A percentile compares a stretch with the other conserved stretches of the same genome.
Evolutionary conservation across 1,140 invertebrate species (phyloP).

Genomic region (Nasonia giraulti): DNA sequence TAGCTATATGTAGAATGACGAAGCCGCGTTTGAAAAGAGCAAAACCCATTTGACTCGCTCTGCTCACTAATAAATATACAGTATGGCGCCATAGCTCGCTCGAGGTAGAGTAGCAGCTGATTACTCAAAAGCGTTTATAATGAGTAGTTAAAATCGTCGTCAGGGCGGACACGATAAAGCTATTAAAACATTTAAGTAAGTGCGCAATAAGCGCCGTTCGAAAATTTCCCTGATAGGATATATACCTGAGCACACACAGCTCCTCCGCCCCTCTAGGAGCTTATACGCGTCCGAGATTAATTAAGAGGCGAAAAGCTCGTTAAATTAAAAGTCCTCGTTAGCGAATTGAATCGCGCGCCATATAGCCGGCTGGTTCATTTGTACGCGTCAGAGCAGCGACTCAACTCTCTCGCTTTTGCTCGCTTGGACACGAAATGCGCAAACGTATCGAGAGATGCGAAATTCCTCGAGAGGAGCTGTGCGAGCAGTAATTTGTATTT

Average conservation of each 20-base stretch:
- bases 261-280: too few species aligned
- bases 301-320: slow-evolving; percentile 23
- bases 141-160: background rate
- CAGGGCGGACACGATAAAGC: slow-evolving; percentile 14
- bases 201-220: background rate
- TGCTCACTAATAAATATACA: background rate
- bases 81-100: background rate
- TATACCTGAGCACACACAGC: background rate
- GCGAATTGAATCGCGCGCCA: slow-evolving; percentile 11
- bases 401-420: background rate
- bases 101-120: background rate
- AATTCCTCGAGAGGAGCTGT: background rate
- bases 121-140: slow-evolving; percentile 14
- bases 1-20: background rate
- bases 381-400: background rate
- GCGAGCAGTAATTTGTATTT: background rate
- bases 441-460: background rate
- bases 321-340: slow-evolving; percentile 27
- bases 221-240: background rate
- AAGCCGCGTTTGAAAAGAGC: background rate
- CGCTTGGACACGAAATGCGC: too few species aligned
- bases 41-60: background rate
- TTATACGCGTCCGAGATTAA: slow-evolving; percentile 7
- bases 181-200: slow-evolving; percentile 32
- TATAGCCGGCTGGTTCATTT: background rate